phyloP scores from a whole-genome alignment of 2,888 invertebrate species.

The Rotaria macrura region DNA sequence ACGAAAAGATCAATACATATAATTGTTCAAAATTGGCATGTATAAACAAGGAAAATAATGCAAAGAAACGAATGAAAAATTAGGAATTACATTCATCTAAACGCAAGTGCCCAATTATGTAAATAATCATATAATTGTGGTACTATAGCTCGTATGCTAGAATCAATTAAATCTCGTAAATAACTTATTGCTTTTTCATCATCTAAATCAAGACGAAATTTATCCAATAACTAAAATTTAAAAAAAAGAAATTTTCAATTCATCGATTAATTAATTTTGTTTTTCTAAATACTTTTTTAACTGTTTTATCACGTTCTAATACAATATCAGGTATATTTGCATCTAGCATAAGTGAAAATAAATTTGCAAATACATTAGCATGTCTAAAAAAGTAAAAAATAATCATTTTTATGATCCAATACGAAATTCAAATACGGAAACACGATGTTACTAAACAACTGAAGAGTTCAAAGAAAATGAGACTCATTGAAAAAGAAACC shows the following conservation, averaged over 20 bases:
- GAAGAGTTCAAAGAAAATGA: too few species aligned
- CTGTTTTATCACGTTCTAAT: conserved; percentile 93
- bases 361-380: conserved; percentile 84
- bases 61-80: too few species aligned
- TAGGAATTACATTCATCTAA: too few species aligned
- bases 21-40: background rate
- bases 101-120: background rate
- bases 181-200: background rate
- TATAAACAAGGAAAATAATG: background rate
- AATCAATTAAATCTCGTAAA: conserved; percentile 12
- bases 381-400: conserved; percentile 59
- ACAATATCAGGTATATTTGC: conserved; percentile 97
- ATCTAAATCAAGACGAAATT: conserved; percentile 8
- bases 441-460: too few species aligned
- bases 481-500: too few species aligned
- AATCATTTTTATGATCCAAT: background rate
- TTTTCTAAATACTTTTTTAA: conserved; percentile 66
- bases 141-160: background rate
- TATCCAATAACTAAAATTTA: background rate
- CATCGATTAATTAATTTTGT: background rate
- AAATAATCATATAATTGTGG: conserved; percentile 16
- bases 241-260: background rate
- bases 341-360: conserved; percentile 95
- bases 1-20: background rate
- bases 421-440: too few species aligned